Conservation (phyloP, 1,140 invertebrate genomes). For the Chymomyza costata region DNA sequence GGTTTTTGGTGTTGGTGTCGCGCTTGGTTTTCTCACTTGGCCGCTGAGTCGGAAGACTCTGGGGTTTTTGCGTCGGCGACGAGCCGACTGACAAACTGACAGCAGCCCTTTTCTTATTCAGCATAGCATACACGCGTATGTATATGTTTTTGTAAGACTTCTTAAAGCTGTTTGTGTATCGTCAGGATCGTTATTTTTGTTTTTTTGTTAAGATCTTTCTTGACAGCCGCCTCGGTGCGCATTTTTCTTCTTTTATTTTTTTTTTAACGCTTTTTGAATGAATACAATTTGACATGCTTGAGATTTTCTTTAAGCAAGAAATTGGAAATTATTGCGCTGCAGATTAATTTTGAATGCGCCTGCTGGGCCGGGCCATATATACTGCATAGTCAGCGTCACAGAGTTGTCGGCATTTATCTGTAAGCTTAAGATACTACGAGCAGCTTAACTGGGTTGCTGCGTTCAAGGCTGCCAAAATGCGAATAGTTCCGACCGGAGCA, state of each 20-base stretch:
- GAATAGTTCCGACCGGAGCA: no score
- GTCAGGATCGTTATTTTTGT: slow-evolving; percentile 50
- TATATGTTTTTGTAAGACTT: slow-evolving; percentile 37
- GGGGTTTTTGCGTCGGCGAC: slow-evolving; percentile 16
- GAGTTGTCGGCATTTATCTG: slow-evolving; percentile 16
- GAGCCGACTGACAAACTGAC: slow-evolving; percentile 20
- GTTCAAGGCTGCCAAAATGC: no score
- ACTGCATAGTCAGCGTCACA: no score
- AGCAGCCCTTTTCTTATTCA: no score
- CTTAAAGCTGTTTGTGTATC: slow-evolving; percentile 11
- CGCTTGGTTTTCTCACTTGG: slow-evolving; percentile 70
- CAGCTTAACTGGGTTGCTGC: slow-evolving; percentile 49
- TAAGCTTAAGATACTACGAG: slow-evolving; percentile 33
- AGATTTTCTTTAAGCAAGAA: slow-evolving; percentile 46
- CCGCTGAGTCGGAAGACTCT: slow-evolving; percentile 31
- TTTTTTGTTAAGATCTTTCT: slow-evolving; percentile 54
- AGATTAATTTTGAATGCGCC: slow-evolving; percentile 59
- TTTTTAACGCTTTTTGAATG: slow-evolving; percentile 33
- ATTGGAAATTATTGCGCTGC: slow-evolving; percentile 60
- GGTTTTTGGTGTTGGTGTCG: slow-evolving; percentile 72
- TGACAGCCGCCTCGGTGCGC: slow-evolving; percentile 45
- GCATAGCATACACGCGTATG: no score
- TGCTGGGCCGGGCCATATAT: slow-evolving; percentile 19
- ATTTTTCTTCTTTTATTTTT: slow-evolving; percentile 22
- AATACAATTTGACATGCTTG: slow-evolving; percentile 67